Conservation (phyloP, 2,888 invertebrate species). For the Abscondita cerata region DNA sequence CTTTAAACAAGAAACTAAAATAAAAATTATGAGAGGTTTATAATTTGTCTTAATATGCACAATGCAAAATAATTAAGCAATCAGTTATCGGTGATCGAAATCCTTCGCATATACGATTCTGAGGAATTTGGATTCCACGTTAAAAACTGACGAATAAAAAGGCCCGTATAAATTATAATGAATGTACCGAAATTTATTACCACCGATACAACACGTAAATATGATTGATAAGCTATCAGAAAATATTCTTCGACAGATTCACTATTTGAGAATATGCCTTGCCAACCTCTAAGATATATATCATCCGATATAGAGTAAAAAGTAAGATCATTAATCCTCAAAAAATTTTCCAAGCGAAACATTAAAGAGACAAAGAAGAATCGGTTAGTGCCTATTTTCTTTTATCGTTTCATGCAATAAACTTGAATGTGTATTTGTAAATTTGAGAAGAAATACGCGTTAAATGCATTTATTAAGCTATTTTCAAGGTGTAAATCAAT, state of each 20-base stretch:
- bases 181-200: no score
- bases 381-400: conserved; percentile 15
- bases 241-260: background rate
- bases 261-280: conserved; percentile 16
- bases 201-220: no score
- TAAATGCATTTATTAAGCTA: conserved; percentile 21
- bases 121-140: no score
- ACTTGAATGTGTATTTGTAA: conserved; percentile 8
- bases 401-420: background rate
- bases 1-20: no score
- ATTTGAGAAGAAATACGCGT: background rate
- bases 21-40: no score
- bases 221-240: no score
- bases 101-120: no score
- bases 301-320: conserved; percentile 20
- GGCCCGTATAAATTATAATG: no score
- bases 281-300: conserved; percentile 21
- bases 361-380: conserved; percentile 24
- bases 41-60: no score
- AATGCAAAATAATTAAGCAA: no score
- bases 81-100: no score
- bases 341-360: conserved; percentile 18
- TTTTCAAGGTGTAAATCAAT: conserved; percentile 28
- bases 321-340: conserved; percentile 27
- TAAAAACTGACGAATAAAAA: no score